A percentile compares a stretch with the other conserved stretches of the same genome.
These are phyloP conservation scores for Piscicola geometra DNA, from an alignment of 2,888 invertebrate species.

Conservation along the genomic window DNA sequence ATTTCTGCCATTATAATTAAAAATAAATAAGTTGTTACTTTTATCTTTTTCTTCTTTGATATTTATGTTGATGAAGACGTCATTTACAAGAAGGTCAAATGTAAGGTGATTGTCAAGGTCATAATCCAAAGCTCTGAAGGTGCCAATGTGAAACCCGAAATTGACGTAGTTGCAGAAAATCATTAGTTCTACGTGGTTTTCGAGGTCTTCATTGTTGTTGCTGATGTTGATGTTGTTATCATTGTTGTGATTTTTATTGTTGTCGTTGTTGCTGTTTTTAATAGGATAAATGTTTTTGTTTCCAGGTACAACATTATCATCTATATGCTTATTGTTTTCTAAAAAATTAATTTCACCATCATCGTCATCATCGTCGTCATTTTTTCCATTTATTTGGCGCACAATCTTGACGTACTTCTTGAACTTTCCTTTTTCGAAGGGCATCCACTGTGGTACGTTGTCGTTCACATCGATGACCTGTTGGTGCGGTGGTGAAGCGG, in stretches of 20 bases:
- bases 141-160: neutral
- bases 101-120: neutral
- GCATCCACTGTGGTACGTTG: neutral
- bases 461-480: slow-evolving; percentile 1
- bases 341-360: neutral
- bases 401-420: neutral
- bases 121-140: neutral
- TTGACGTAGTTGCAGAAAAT: neutral
- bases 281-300: neutral
- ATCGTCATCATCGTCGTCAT: neutral
- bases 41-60: no score
- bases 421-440: neutral
- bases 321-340: neutral
- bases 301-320: neutral
- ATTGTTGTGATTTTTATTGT: no score
- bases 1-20: no score
- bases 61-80: neutral
- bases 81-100: neutral
- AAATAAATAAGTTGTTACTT: no score
- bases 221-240: neutral
- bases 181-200: neutral
- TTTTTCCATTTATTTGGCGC: neutral
- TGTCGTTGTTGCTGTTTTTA: no score
- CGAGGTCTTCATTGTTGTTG: neutral
- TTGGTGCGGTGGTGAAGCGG: no score